These are phyloP conservation scores for Gymnocypris eckloni DNA, from an alignment of 2,797 vertebrate species.

Conservation along the genomic window DNA sequence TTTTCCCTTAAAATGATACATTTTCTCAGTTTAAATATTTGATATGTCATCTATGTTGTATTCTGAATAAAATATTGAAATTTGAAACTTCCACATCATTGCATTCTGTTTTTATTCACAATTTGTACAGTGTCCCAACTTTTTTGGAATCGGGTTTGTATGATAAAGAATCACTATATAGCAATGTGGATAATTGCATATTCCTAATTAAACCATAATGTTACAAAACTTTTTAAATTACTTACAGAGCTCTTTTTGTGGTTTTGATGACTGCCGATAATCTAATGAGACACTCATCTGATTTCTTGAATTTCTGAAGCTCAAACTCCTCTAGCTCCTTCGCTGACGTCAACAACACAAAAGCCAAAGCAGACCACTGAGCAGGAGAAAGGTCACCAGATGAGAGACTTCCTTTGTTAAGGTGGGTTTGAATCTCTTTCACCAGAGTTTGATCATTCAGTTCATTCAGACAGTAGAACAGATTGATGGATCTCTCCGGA, in stretches of 20 bases:
- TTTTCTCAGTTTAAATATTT: too few species aligned
- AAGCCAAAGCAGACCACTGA: slow-evolving; percentile 28
- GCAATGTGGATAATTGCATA: too few species aligned
- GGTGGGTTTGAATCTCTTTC: not conserved
- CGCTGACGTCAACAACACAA: slow-evolving; percentile 20
- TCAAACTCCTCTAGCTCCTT: slow-evolving; percentile 5
- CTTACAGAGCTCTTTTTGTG: slow-evolving; percentile 15
- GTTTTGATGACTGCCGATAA: not conserved
- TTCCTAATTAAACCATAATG: too few species aligned
- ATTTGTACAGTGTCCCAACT: too few species aligned
- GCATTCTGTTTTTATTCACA: too few species aligned
- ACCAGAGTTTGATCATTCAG: slow-evolving; percentile 20
- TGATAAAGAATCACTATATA: not conserved
- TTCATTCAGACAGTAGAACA: slow-evolving; percentile 8
- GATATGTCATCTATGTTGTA: too few species aligned
- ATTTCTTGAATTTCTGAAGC: slow-evolving; percentile 22
- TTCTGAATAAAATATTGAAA: too few species aligned
- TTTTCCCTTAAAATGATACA: too few species aligned
- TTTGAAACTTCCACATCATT: too few species aligned
- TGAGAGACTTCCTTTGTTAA: not conserved
- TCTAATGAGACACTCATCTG: slow-evolving; percentile 13
- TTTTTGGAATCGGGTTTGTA: not conserved
- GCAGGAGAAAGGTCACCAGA: not conserved
- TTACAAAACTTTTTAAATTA: not conserved
- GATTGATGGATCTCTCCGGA: slow-evolving; percentile 1